These are phyloP conservation scores for Crotalus helleri DNA, from an alignment of 2,113 vertebrate species.

Conservation along the genomic window DNA sequence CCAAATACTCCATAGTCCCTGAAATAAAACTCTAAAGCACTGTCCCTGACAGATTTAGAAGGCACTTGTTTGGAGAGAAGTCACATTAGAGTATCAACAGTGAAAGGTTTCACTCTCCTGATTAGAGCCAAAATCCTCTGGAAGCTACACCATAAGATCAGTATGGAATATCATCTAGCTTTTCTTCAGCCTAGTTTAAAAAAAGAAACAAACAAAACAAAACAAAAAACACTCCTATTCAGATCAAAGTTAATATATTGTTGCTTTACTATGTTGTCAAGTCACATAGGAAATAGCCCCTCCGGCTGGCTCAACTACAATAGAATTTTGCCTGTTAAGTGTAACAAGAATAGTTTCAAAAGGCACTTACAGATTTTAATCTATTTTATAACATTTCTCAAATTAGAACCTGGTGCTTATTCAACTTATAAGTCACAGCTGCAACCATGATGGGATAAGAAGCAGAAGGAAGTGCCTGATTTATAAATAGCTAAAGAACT, in stretches of 20 bases:
- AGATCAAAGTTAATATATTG: slow-evolving; percentile 25
- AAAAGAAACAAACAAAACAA: neutral
- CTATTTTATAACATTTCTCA: slow-evolving; percentile 17
- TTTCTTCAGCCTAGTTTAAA: slow-evolving; percentile 11
- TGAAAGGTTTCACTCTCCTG: neutral
- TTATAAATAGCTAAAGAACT: neutral
- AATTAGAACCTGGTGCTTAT: neutral
- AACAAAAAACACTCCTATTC: neutral
- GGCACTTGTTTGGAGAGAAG: neutral
- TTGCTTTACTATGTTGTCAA: neutral
- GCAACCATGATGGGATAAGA: neutral
- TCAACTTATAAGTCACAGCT: neutral
- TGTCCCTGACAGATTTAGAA: neutral
- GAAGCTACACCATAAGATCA: neutral
- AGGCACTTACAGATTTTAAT: slow-evolving; percentile 19
- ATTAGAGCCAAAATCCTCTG: neutral
- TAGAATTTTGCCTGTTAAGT: slow-evolving; percentile 1
- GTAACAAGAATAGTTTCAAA: neutral
- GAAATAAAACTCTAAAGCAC: neutral
- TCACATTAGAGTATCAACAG: neutral
- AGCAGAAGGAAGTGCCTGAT: neutral
- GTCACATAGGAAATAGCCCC: neutral
- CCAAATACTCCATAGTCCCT: neutral
- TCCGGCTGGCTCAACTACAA: slow-evolving; percentile 13
- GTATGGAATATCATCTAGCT: neutral